A percentile compares a stretch with the other conserved stretches of the same genome.
Evolutionary conservation across 1,140 invertebrate genomes (phyloP).

Genomic region (Halesus radiatus): DNA sequence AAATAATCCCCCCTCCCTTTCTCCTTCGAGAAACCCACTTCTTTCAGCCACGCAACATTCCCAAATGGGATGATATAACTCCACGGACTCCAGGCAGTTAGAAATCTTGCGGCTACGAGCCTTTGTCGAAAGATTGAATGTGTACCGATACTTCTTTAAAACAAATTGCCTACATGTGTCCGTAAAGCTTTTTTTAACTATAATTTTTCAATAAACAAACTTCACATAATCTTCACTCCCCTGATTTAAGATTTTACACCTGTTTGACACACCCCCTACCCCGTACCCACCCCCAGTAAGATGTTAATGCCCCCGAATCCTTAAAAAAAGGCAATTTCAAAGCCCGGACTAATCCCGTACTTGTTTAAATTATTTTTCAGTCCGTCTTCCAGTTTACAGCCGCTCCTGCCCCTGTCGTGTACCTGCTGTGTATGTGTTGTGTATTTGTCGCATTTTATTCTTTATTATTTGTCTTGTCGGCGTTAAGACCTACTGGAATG

Average conservation of each 20-base stretch:
- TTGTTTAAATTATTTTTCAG: slow-evolving; percentile 57
- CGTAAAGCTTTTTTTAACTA: too few species aligned
- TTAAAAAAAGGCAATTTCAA: slow-evolving; percentile 51
- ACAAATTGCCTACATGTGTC: too few species aligned
- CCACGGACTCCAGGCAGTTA: too few species aligned
- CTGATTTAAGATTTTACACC: slow-evolving; percentile 2
- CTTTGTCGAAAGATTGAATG: too few species aligned
- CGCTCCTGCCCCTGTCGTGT: not conserved
- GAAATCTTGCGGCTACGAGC: too few species aligned
- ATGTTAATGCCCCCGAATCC: slow-evolving; percentile 19
- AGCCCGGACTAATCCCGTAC: slow-evolving; percentile 52
- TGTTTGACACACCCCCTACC: slow-evolving; percentile 16
- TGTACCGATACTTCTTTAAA: too few species aligned
- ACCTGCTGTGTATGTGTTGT: slow-evolving; percentile 42
- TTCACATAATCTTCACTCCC: too few species aligned
- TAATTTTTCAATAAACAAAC: too few species aligned
- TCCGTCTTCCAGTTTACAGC: slow-evolving; percentile 44
- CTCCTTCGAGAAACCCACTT: too few species aligned
- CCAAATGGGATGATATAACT: too few species aligned
- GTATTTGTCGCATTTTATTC: slow-evolving; percentile 45
- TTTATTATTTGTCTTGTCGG: slow-evolving; percentile 57
- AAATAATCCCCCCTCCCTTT: too few species aligned
- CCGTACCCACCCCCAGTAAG: not conserved
- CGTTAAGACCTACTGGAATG: slow-evolving; percentile 31
- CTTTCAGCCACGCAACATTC: too few species aligned